Evolutionary conservation across 2,113 vertebrate genomes (phyloP), one percentile per base, ranked within the genome.

Genomic region (Manacus vitellinus): DNA sequence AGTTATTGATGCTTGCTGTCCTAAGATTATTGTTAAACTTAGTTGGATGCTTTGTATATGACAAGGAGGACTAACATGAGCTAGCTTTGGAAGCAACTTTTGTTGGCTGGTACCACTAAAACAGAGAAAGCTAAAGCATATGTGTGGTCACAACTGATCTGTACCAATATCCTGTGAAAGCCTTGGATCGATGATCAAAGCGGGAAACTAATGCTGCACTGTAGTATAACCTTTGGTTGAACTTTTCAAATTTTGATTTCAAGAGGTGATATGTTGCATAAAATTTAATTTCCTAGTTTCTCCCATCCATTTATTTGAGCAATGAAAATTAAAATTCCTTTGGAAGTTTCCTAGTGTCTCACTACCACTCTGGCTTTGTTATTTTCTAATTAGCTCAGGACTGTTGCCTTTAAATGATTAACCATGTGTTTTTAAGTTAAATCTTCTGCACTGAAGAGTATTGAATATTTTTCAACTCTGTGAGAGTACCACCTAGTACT

Each of bases 101-200:
- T 92, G 56, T 92, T 94, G 86, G 66, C 82, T 87, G 75, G 21
- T 88, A 83, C 87, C 47, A 62, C 72, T 93, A 89, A 91, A 91
- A 74, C 59, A 85, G 91, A 92, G 91, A 97, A 97, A 97, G 89
- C 96, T 94, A 85, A 98, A 98, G 96, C 96, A 87, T 90, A 95
- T 97, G 96, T 97, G 95, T 97, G 97, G 87, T 97, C 95, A 97
- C 92, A 97, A 78, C 92, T 97, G 97, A 81, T 98, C 89, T 92
- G 88, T 93, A 87, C 97, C 97, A 97, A 76, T 94, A 91, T 84
- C 51, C 91, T 56, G 41, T 75, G 92, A 97, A 97, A 97, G 85
- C 91, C 86, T 92, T 46, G 56, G 88, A 84, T 97, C 12, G 2
- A 65, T 97, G 97, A 98, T 97, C 96, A 98, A 97, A 98, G 97